Evolutionary conservation across 1,140 invertebrate genomes (phyloP), one percentile per base, ranked within the genome.

Genomic region (Heliothis subflexa): DNA sequence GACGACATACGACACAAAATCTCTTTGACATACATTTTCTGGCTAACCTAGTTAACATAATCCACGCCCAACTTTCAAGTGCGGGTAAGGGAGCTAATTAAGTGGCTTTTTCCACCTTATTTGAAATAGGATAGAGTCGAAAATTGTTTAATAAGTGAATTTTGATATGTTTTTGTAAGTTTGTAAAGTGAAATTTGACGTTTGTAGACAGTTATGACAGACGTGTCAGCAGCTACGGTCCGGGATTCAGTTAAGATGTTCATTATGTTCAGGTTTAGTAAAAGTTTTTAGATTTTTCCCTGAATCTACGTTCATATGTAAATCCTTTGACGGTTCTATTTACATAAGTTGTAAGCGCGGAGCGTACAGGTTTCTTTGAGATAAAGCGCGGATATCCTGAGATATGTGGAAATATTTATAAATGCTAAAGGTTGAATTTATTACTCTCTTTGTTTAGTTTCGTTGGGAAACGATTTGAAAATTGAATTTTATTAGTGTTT

Each of bases 151-250:
- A 45, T 16, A 28, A 18, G 54, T 70, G 25, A 14, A 61, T 54
- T 50, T 71, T 10, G 2, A 21, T 12, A 13, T 71, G 78, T 61
- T 64, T 62, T 61, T 77, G 68, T 78, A 54, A 79, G 59, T 54
- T 81, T 70, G 81, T 61, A 52, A 61, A 47, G 18, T 78, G 50
- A 78, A 74, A 85, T 86, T 86, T 86, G 83, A 84, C 82, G 81
- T 85, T 82, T 81, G 66, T 55, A 81, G 82, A 85, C 85, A 86
- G 79, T 83, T 84, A 83, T 81, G 79, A 83, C 80, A 81, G 75
- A 82, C 79, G 80, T 84, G 86, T 88, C 86, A 86, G 77, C 83
- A 81, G 70, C 72, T 84, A 79, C 68, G 77, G 66, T 79, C 33
- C 33, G 74, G 81, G 83, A 83, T 88, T 75, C 80, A 82, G 81